These are phyloP conservation scores for Phoxinus dragarum DNA, from an alignment of 2,797 vertebrate species.

Conservation along the genomic window DNA sequence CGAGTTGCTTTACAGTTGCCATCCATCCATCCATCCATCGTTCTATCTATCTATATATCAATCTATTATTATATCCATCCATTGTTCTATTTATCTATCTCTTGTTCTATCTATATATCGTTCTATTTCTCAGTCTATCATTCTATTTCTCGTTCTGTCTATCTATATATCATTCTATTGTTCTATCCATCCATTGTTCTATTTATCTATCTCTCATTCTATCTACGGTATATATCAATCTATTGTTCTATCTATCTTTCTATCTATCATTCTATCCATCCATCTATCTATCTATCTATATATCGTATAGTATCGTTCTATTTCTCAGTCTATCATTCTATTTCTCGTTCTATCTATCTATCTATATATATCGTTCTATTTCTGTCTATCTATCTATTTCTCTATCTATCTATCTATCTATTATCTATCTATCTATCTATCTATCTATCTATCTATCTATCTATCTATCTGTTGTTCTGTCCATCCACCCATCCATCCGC, in stretches of 20 bases:
- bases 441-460: background rate
- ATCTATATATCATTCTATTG: background rate
- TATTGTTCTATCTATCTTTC: background rate
- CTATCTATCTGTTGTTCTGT: background rate
- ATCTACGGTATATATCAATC: background rate
- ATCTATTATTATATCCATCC: background rate
- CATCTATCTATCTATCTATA: background rate
- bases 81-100: background rate
- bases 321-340: background rate
- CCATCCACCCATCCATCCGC: background rate
- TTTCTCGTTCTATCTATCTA: background rate
- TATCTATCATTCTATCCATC: accelerated
- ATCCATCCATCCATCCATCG: background rate
- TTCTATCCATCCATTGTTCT: background rate
- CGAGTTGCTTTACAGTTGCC: background rate
- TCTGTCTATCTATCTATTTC: background rate
- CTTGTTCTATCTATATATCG: accelerated
- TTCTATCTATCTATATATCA: background rate
- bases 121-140: background rate
- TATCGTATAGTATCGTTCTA: background rate
- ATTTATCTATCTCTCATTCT: background rate
- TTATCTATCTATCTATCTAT: background rate
- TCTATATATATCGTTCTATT: background rate
- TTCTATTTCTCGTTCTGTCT: background rate
- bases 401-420: background rate